Evolutionary conservation across 2,113 vertebrate species (phyloP).

Genomic region (Vombatus ursinus): DNA sequence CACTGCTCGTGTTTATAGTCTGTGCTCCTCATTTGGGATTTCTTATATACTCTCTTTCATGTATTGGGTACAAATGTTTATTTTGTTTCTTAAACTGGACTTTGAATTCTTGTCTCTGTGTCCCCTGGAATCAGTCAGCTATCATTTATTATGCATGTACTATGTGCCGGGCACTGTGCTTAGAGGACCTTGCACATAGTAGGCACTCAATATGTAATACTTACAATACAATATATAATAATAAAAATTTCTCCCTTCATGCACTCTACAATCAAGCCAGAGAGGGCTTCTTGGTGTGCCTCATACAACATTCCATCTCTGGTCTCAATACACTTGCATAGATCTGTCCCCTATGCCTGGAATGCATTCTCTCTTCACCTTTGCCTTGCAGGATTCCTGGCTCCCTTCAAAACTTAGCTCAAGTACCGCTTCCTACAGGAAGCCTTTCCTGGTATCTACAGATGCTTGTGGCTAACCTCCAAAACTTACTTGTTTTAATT

Average conservation of each 20-base stretch:
- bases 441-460: background rate
- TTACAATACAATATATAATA: background rate
- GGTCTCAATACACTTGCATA: background rate
- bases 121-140: background rate
- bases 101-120: background rate
- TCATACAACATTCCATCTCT: background rate
- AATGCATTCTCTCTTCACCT: background rate
- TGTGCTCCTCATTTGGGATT: background rate
- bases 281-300: background rate
- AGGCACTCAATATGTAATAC: background rate
- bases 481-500: background rate
- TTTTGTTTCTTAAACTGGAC: background rate
- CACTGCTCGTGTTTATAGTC: background rate
- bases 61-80: background rate
- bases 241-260: background rate
- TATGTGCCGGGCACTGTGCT: background rate
- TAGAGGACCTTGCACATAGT: background rate
- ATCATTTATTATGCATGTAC: background rate
- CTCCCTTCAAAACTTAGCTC: background rate
- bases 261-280: background rate
- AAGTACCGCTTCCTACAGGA: background rate
- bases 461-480: background rate
- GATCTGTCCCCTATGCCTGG: background rate
- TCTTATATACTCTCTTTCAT: background rate
- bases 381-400: background rate